Percentiles rank a stretch among this genome's conserved stretches.
Conservation (phyloP, 2,888 invertebrate genomes). For the Sceliomorpha sp. region DNA sequence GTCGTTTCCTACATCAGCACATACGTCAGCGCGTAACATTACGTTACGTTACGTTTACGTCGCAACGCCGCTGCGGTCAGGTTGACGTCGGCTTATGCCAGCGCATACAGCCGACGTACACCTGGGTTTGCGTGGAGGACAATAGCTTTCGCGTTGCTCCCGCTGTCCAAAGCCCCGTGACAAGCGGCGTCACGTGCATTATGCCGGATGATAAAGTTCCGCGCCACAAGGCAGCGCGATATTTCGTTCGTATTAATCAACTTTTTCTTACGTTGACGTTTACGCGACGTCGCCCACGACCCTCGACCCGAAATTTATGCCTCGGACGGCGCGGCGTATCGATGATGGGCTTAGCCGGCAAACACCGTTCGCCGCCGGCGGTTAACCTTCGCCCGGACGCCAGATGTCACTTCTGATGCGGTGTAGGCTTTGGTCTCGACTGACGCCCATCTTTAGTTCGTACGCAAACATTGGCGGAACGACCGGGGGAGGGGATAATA, state of each 20-base stretch:
- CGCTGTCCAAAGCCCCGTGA: constrained; percentile 55
- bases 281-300: too few relatives aligned
- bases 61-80: constrained; percentile 51
- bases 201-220: constrained; percentile 45
- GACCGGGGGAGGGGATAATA: too few relatives aligned
- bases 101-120: constrained; percentile 36
- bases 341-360: too few relatives aligned
- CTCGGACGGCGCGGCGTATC: too few relatives aligned
- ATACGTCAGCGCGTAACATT: constrained; percentile 66
- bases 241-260: constrained; percentile 44
- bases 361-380: too few relatives aligned
- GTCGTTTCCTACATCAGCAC: constrained; percentile 65
- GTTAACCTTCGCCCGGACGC: too few relatives aligned
- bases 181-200: constrained; percentile 54
- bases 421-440: too few relatives aligned
- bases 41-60: constrained; percentile 58
- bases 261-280: constrained; percentile 35
- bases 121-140: constrained; percentile 53
- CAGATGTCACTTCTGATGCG: too few relatives aligned
- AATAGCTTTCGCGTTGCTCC: constrained; percentile 54
- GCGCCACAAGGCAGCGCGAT: constrained; percentile 36
- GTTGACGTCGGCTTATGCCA: constrained; percentile 52
- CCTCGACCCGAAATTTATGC: too few relatives aligned
- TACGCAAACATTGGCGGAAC: too few relatives aligned
- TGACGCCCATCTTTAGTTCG: too few relatives aligned